phyloP scores from a whole-genome alignment of 2,797 vertebrate species.

The Catamblyrhynchus diadema region DNA sequence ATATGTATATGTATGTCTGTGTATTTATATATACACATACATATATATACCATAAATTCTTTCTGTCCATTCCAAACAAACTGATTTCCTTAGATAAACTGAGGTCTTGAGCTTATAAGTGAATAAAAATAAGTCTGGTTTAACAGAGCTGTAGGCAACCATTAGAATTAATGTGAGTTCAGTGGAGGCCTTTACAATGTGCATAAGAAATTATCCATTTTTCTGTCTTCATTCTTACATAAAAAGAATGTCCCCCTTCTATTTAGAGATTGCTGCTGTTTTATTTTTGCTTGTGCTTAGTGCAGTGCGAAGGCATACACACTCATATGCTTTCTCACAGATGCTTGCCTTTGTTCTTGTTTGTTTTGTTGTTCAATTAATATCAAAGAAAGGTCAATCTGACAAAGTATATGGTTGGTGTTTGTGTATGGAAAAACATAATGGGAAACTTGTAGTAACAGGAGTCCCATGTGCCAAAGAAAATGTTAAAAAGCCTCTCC shows the following conservation, averaged over 20 bases:
- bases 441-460: slow-evolving; percentile 53
- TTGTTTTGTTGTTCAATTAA: slow-evolving; percentile 49
- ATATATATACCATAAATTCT: neutral
- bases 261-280: neutral
- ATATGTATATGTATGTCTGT: no score
- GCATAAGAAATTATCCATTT: neutral
- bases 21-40: no score
- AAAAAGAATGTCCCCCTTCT: neutral
- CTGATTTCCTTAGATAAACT: neutral
- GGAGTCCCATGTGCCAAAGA: slow-evolving; percentile 32
- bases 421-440: slow-evolving; percentile 39
- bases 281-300: neutral
- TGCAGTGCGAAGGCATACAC: neutral
- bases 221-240: neutral
- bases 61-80: neutral
- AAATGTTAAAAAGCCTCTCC: slow-evolving; percentile 62
- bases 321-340: neutral
- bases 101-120: neutral
- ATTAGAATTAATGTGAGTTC: neutral
- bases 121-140: neutral
- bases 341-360: slow-evolving; percentile 15
- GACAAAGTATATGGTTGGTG: slow-evolving; percentile 37
- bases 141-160: neutral
- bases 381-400: slow-evolving; percentile 64
- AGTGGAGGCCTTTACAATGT: neutral